phyloP scores from a whole-genome alignment of 2,113 vertebrate genomes.

The Urocynchramus pylzowi region DNA sequence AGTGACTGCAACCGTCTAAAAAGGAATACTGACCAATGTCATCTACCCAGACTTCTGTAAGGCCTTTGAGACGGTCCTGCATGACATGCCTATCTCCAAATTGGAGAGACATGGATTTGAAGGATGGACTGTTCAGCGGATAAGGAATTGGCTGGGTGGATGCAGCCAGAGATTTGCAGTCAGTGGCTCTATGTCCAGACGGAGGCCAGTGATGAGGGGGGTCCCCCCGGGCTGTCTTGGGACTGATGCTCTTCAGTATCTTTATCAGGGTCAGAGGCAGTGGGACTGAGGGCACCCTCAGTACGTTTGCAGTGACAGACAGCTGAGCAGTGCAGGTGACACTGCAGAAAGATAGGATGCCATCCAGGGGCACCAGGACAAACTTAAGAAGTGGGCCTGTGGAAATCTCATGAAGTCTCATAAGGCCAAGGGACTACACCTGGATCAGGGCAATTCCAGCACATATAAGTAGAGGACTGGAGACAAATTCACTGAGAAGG shows the following conservation, averaged over 20 bases:
- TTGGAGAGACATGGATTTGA: background rate
- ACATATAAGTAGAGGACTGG: background rate
- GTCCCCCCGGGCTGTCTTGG: background rate
- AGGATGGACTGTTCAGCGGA: background rate
- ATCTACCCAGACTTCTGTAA: background rate
- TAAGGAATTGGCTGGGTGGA: background rate
- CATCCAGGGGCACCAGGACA: background rate
- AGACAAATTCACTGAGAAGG: background rate
- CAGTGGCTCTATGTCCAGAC: rapidly evolving
- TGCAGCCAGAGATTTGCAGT: background rate
- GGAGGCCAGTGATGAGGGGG: background rate
- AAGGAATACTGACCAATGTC: background rate
- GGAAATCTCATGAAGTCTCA: no score
- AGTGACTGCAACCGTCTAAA: background rate
- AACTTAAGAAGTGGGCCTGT: background rate
- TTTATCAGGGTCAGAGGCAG: background rate
- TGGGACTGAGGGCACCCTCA: background rate
- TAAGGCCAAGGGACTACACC: background rate
- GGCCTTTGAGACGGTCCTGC: background rate
- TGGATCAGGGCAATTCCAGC: background rate
- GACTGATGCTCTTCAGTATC: background rate
- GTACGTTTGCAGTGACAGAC: background rate
- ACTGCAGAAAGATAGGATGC: background rate
- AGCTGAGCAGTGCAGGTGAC: background rate
- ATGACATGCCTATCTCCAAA: background rate